These are phyloP conservation scores for Hipposideros armiger DNA, from an alignment of 2,113 vertebrate genomes.

Conservation along the genomic window DNA sequence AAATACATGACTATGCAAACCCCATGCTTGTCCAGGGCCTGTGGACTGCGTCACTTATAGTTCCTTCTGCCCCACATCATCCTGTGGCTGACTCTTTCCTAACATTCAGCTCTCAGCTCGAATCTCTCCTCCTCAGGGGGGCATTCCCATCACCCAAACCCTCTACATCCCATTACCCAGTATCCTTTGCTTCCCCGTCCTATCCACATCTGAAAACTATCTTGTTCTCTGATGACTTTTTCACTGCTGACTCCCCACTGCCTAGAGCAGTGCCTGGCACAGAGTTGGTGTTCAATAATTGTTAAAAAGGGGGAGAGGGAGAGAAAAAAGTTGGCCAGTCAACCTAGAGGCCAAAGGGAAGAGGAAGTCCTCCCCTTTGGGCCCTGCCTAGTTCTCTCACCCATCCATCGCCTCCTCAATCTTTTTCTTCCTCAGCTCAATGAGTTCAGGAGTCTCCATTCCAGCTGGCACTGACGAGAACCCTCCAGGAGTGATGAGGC, in stretches of 20 bases:
- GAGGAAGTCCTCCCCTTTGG: neutral
- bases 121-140: neutral
- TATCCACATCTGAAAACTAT: neutral
- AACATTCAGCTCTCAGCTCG: neutral
- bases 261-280: neutral
- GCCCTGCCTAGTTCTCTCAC: slow-evolving; percentile 83
- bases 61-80: neutral
- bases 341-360: neutral
- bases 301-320: neutral
- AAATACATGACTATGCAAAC: neutral
- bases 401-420: slow-evolving; percentile 97
- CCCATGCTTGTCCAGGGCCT: neutral
- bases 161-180: neutral
- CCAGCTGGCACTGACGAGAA: slow-evolving; percentile 95
- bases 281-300: neutral
- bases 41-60: too few species aligned
- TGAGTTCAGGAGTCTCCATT: slow-evolving; percentile 96
- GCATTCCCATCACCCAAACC: neutral
- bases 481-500: slow-evolving; percentile 95
- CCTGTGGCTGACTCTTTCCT: neutral
- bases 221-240: neutral
- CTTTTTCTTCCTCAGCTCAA: slow-evolving; percentile 97
- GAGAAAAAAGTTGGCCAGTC: neutral
- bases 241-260: neutral
- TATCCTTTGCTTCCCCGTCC: neutral